Evolutionary conservation across 2,113 vertebrate genomes (phyloP), one percentile per base, ranked within the genome.

Genomic region (Calcarius ornatus): DNA sequence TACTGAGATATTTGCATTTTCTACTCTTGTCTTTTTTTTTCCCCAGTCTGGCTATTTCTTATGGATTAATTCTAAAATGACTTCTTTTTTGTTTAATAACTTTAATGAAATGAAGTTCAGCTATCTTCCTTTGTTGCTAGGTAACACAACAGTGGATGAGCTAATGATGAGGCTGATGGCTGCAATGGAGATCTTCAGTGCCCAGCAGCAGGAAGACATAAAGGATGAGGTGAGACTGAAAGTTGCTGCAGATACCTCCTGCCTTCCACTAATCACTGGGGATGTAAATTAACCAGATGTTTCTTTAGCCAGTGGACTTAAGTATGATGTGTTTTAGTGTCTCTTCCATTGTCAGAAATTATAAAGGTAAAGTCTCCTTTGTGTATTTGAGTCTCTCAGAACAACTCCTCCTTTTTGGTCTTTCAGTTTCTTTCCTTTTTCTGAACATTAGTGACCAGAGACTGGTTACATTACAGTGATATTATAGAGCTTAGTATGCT

Each of bases 101-200:
- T 91, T 95, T 88, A 82, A 93, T 94, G 94, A 80, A 95, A 61
- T 53, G 76, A 97, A 96, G 51, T 96, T 96, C 94, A 71, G 81
- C 85, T 86, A 25, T 97, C 48, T 96, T 84, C 76, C 42, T 97
- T 51, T 96, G 94, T 98, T 97, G 93, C 96, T 96, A 99, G 99
- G 99, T 94, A 99, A 99, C 98, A 99, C 99, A 78, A 99, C 99
- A 93, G 99, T 99, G 97, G 99, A 99, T 93, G 99, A 99, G 97
- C 98, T 99, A 95, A 99, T 99, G 99, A 99, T 99, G 99, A 99
- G 99, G 97, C 98, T 99, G 97, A 99, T 99, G 98, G 99, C 99
- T 90, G 99, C 99, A 9, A 98, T 99, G 99, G 99, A 99, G 97
- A 99, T 99, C 98, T 99, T 99, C 97, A 98, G 98, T 93, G 99